Evolutionary conservation across 2,113 vertebrate genomes (phyloP).

Genomic region (Pavo muticus): DNA sequence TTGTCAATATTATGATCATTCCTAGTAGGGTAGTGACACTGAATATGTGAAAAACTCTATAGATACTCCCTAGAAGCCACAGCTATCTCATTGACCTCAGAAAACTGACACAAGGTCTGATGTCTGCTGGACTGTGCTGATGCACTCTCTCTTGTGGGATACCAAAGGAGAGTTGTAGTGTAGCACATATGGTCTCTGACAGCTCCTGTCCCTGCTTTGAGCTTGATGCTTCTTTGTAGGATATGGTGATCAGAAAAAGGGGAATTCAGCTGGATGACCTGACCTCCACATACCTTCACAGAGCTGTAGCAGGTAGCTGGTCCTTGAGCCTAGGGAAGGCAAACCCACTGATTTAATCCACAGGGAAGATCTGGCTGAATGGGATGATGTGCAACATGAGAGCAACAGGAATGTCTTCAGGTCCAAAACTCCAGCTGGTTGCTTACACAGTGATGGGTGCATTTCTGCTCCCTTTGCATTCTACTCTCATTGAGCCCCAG

Average conservation of each 20-base stretch:
- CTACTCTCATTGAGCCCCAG: background rate
- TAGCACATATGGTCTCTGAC: background rate
- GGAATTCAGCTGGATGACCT: background rate
- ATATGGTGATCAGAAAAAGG: background rate
- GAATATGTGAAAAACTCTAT: background rate
- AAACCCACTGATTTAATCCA: background rate
- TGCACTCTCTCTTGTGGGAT: background rate
- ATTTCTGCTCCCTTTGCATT: background rate
- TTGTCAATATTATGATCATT: background rate
- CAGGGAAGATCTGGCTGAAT: background rate
- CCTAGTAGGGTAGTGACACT: background rate
- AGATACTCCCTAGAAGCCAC: background rate
- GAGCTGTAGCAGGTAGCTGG: fast-evolving
- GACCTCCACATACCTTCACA: background rate
- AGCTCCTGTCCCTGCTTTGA: background rate
- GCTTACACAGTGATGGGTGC: background rate
- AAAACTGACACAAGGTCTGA: background rate
- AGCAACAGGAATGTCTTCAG: background rate
- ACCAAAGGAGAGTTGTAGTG: background rate
- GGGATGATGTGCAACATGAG: fast-evolving
- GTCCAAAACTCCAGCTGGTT: background rate
- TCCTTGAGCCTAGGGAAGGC: background rate
- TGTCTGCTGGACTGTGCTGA: background rate
- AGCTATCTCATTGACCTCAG: background rate
- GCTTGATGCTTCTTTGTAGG: background rate